Evolutionary conservation across 1,140 invertebrate genomes (phyloP).

Genomic region (Bombus soroeensis): DNA sequence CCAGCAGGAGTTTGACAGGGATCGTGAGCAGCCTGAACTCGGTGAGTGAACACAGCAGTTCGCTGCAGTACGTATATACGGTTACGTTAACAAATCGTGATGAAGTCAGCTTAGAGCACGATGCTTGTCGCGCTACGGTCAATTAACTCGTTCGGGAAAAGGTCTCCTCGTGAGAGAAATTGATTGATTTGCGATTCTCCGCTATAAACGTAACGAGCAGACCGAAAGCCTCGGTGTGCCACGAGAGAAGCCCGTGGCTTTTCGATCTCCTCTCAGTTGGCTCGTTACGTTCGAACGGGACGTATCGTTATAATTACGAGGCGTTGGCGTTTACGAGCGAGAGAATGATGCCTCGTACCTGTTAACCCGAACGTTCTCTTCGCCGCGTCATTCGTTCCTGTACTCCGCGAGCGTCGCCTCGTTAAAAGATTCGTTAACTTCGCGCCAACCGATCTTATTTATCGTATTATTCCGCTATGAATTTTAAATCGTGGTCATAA

Average conservation of each 20-base stretch:
- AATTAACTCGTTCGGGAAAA: slow-evolving; percentile 17
- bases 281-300: slow-evolving; percentile 70
- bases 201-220: slow-evolving; percentile 48
- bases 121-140: background rate
- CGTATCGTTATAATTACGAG: slow-evolving; percentile 80
- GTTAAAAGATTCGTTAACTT: slow-evolving; percentile 59
- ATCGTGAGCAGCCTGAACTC: background rate
- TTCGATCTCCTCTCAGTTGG: slow-evolving; percentile 3
- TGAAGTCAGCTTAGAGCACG: too few relatives aligned
- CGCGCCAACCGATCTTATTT: background rate
- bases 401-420: slow-evolving; percentile 10
- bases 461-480: background rate
- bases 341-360: slow-evolving; percentile 46
- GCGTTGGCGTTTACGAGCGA: slow-evolving; percentile 80
- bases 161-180: background rate
- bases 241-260: slow-evolving; percentile 7
- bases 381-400: slow-evolving; percentile 16
- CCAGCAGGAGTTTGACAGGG: background rate
- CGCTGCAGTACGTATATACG: background rate
- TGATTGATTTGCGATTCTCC: slow-evolving; percentile 62
- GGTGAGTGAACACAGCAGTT: slow-evolving; percentile 11
- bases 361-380: slow-evolving; percentile 54
- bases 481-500: slow-evolving; percentile 3
- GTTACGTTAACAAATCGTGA: slow-evolving; percentile 14
- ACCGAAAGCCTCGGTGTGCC: slow-evolving; percentile 14